Base-by-base conservation (phyloP, 2,797 vertebrate genomes). In the Notolabrus celidotus region DNA sequence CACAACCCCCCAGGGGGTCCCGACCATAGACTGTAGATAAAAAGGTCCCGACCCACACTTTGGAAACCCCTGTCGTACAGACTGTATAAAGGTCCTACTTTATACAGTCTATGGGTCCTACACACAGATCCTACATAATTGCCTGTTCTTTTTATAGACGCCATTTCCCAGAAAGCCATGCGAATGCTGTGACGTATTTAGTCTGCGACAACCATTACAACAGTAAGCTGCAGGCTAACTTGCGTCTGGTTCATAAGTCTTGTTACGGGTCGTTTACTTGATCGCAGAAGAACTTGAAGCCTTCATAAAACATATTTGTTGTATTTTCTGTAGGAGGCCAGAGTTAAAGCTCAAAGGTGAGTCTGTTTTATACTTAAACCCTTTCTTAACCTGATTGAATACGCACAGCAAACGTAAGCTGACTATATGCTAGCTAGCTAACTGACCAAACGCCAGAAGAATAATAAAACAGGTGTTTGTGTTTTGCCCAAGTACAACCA, bases 141-240 rank as follows among this genome's bases (percentile, higher is more conserved):
- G 20, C 9, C 17, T 45, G 6, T 42, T 31, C 2, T 5, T 1
- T 3, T 1, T 0, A 3, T 14, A 25, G 57, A 84, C 84, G 33
- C 2, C 27, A 81, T 86, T 86, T 86, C 91, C 92, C 93, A 92
- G 9, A 73, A 85, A 3, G 20, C 91, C 10, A 4, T 79, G 81
- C 71, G 42, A 23, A 11, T 0, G 2, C 1, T 0, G 0, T 0
- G 57, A 89, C 85, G 93, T 72, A 71, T 71, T 81, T 71, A 87
- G 9, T 31, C 25, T 57, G 93, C 92, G 93, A 88, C 93, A 3
- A 60, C 31, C 36, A 0, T 1, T 4, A 29, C 3, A 17, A 2
- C 20, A 22, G 49, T 1, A 2, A 4, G 17, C 2, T 12, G 6
- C 12, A 22, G 27, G 4, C 34, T 1, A 11, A 61, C 62, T 29